Percentiles rank a stretch among this genome's conserved stretches.
These are phyloP conservation scores for Pegoplata infirma DNA, from an alignment of 2,888 invertebrate species.

Conservation along the genomic window DNA sequence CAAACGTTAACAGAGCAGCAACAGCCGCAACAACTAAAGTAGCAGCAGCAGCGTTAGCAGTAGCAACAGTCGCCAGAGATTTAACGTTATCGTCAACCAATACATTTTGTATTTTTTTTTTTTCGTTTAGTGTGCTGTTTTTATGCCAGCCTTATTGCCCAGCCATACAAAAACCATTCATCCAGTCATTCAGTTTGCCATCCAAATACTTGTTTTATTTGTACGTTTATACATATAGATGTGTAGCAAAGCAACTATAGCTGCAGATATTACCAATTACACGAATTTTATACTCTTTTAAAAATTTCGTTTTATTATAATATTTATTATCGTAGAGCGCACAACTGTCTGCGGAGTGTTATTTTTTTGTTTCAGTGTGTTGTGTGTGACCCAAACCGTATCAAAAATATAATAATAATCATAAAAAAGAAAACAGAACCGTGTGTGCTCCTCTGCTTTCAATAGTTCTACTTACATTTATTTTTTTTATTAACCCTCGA, in stretches of 20 bases:
- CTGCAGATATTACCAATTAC: constrained; percentile 74
- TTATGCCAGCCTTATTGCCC: constrained; percentile 64
- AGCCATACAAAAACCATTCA: constrained; percentile 12
- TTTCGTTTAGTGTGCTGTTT: constrained; percentile 6
- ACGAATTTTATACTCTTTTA: constrained; percentile 78
- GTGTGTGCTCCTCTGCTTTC: constrained; percentile 53
- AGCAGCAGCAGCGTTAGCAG: constrained; percentile 28
- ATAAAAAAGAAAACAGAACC: constrained; percentile 54
- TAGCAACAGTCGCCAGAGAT: constrained; percentile 25
- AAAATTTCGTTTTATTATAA: constrained; percentile 79
- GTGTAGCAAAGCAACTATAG: no score
- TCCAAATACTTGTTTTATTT: constrained; percentile 60
- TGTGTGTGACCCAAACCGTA: constrained; percentile 45
- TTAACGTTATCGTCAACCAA: constrained; percentile 30
- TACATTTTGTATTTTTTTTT: constrained; percentile 35
- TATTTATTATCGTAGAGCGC: constrained; percentile 78
- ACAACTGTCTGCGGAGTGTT: constrained; percentile 76
- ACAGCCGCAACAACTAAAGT: background rate
- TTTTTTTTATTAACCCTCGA: background rate
- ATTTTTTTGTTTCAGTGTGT: no score
- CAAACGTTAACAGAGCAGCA: constrained; percentile 29
- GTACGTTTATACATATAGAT: constrained; percentile 58
- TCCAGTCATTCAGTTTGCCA: constrained; percentile 39
- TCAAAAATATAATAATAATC: no score
- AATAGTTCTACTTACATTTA: background rate